Evolutionary conservation across 2,888 invertebrate species (phyloP).

Genomic region (Melanotus villosus): DNA sequence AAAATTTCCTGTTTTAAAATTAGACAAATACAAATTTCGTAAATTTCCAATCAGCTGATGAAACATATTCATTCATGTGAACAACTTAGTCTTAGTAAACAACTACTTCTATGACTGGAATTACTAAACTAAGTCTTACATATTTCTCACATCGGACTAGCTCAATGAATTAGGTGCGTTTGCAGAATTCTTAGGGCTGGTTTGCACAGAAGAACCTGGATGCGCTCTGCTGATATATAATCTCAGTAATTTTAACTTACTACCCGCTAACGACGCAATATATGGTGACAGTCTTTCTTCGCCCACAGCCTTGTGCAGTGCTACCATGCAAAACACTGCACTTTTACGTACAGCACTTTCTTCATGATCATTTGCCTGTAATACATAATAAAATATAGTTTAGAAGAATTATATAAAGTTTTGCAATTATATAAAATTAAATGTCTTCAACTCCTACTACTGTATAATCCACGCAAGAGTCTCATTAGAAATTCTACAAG

Average conservation of each 20-base stretch:
- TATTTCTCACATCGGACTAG: conserved; percentile 41
- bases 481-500: too few relatives aligned
- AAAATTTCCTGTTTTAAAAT: neutral
- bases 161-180: conserved; percentile 46
- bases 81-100: conserved; percentile 17
- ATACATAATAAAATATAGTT: too few relatives aligned
- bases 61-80: neutral
- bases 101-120: conserved; percentile 36
- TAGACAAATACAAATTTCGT: neutral
- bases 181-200: conserved; percentile 58
- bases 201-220: conserved; percentile 66
- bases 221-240: conserved; percentile 81
- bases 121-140: conserved; percentile 17
- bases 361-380: conserved; percentile 89
- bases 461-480: too few relatives aligned
- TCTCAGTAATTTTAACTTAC: conserved; percentile 90
- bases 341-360: conserved; percentile 96
- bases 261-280: conserved; percentile 85
- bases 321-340: conserved; percentile 97
- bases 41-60: neutral
- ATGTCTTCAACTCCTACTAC: too few relatives aligned
- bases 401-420: too few relatives aligned
- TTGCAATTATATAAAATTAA: too few relatives aligned
- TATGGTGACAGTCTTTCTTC: conserved; percentile 88
- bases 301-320: conserved; percentile 90